Evolutionary conservation across 1,140 invertebrate genomes (phyloP).

Genomic region (Zaprionus vittiger): DNA sequence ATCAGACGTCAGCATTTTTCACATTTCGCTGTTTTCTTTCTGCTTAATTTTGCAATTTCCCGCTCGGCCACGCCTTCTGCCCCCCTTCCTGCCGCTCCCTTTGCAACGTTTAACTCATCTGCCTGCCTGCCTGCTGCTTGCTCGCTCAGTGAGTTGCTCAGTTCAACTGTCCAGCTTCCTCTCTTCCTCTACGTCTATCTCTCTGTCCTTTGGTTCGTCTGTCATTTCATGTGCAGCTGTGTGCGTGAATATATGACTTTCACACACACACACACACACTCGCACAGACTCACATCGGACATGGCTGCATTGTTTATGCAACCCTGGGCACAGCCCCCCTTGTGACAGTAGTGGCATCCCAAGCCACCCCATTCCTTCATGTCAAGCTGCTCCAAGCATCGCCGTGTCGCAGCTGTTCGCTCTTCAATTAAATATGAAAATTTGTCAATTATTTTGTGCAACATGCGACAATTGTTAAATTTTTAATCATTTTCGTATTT

Average conservation of each 20-base stretch:
- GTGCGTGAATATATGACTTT: constrained; percentile 59
- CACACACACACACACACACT: constrained; percentile 25
- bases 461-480: constrained; percentile 82
- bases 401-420: constrained; percentile 62
- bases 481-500: constrained; percentile 71
- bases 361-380: constrained; percentile 26
- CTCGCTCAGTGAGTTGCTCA: constrained; percentile 12
- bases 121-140: not conserved
- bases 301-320: constrained; percentile 73
- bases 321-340: constrained; percentile 41
- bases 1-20: constrained; percentile 77
- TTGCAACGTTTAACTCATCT: no score
- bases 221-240: constrained; percentile 69
- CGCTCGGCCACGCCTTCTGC: constrained; percentile 48
- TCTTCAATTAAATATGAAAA: constrained; percentile 83
- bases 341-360: constrained; percentile 30
- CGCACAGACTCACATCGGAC: constrained; percentile 15
- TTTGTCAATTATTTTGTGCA: constrained; percentile 83
- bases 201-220: constrained; percentile 43
- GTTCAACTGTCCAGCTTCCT: constrained; percentile 46
- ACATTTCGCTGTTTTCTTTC: constrained; percentile 61
- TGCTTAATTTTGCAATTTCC: constrained; percentile 78
- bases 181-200: constrained; percentile 12
- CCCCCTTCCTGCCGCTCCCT: not conserved
- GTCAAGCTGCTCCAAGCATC: constrained; percentile 50